Conservation (phyloP, 2,888 invertebrate genomes). For the Epirrita christyi region DNA sequence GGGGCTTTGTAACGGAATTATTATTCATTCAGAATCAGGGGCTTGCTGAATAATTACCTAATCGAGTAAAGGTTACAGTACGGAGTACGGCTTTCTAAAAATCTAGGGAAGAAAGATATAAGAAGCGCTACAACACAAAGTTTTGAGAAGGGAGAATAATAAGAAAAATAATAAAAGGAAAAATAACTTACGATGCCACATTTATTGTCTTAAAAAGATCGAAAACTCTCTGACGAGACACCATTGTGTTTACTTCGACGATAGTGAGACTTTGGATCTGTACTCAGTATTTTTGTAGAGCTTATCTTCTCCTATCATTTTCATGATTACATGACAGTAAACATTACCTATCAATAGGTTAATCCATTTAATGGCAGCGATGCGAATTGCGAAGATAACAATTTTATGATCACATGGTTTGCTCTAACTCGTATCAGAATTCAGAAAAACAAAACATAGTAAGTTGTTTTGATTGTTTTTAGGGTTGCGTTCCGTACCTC, state of each 20-base stretch:
- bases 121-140: too few relatives aligned
- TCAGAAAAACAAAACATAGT: too few relatives aligned
- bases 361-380: background rate
- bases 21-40: too few relatives aligned
- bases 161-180: slow-evolving; percentile 6
- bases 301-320: slow-evolving; percentile 27
- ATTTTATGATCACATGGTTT: background rate
- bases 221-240: slow-evolving; percentile 82
- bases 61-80: too few relatives aligned
- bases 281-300: slow-evolving; percentile 1
- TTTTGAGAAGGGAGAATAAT: background rate
- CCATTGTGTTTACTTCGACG: slow-evolving; percentile 26
- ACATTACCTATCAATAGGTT: background rate
- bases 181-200: slow-evolving; percentile 86
- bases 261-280: slow-evolving; percentile 20
- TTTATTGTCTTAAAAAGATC: slow-evolving; percentile 87
- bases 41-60: too few relatives aligned
- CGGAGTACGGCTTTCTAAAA: too few relatives aligned
- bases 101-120: too few relatives aligned
- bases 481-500: too few relatives aligned
- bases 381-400: background rate
- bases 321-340: slow-evolving; percentile 11
- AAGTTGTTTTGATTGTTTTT: too few relatives aligned
- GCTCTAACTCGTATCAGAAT: too few relatives aligned
- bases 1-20: too few relatives aligned